Conservation (phyloP, 2,113 vertebrate genomes). For the Limnothrissa miodon region DNA sequence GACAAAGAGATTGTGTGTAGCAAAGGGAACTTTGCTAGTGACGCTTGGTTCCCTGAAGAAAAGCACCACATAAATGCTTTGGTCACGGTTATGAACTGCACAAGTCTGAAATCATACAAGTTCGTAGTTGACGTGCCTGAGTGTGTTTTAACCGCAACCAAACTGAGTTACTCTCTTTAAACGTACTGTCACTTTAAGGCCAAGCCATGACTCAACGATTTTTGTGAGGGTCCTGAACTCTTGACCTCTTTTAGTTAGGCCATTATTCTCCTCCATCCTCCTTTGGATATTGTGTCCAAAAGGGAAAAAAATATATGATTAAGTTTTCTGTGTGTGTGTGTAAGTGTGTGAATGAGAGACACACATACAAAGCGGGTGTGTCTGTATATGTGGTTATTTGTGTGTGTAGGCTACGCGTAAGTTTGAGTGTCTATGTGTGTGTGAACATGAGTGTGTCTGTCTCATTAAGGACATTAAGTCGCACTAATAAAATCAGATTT, state of each 20-base stretch:
- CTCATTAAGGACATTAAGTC: conserved; percentile 42
- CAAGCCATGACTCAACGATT: conserved; percentile 43
- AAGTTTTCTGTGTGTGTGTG: neutral
- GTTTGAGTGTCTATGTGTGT: conserved; percentile 30
- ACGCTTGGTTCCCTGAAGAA: too few relatives aligned
- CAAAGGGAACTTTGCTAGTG: neutral
- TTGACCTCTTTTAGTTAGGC: conserved; percentile 49
- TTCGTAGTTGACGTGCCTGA: neutral
- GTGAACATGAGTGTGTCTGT: conserved; percentile 34
- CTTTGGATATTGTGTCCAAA: conserved; percentile 8
- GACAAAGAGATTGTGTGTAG: neutral
- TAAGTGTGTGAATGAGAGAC: neutral
- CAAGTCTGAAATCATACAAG: neutral
- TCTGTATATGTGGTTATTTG: neutral
- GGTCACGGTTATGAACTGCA: neutral
- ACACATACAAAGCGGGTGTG: neutral
- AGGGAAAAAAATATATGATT: neutral
- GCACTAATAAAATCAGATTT: conserved; percentile 54
- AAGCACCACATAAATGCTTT: neutral
- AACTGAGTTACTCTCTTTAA: neutral
- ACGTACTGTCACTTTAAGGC: neutral
- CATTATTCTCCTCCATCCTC: neutral
- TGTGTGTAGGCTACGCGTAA: neutral
- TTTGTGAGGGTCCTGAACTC: conserved; percentile 50
- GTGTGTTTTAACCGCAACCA: neutral